Evolutionary conservation across 2,888 invertebrate genomes (phyloP).

Genomic region (Venustoraphidia nigricollis): DNA sequence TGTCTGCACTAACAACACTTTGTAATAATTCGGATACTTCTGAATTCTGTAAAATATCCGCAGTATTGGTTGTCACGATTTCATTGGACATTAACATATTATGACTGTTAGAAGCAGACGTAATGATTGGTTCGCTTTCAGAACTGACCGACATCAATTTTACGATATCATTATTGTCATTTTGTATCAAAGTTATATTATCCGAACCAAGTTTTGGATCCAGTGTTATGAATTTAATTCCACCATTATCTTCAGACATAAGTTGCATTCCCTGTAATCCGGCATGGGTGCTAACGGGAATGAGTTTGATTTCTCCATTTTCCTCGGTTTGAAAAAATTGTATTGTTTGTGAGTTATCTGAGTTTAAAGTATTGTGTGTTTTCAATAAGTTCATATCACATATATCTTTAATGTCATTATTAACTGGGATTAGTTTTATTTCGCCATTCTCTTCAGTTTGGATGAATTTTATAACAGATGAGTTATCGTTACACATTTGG

Average conservation of each 20-base stretch:
- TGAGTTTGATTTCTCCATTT: slow-evolving; percentile 1
- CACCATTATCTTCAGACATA: slow-evolving; percentile 10
- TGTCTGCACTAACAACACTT: neutral
- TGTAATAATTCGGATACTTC: slow-evolving; percentile 1
- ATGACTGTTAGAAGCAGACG: too few relatives aligned
- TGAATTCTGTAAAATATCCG: too few relatives aligned
- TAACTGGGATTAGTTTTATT: neutral
- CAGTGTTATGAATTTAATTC: neutral
- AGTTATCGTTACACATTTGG: too few relatives aligned
- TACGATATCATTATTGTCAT: too few relatives aligned
- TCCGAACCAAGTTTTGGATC: neutral
- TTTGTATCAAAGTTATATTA: too few relatives aligned
- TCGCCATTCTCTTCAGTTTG: neutral
- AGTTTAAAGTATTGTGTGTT: neutral
- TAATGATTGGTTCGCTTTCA: too few relatives aligned
- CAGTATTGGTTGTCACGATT: too few relatives aligned
- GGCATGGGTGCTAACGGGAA: neutral
- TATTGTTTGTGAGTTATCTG: neutral
- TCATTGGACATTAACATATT: too few relatives aligned
- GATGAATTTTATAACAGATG: neutral
- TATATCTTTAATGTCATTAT: neutral
- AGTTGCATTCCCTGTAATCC: slow-evolving; percentile 23
- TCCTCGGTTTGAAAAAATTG: slow-evolving; percentile 1
- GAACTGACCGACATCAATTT: too few relatives aligned
- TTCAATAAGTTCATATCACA: neutral